A percentile compares a stretch with the other conserved stretches of the same genome.
These are phyloP conservation scores for Trachelus tabidus DNA, from an alignment of 2,888 invertebrate genomes.

Conservation along the genomic window DNA sequence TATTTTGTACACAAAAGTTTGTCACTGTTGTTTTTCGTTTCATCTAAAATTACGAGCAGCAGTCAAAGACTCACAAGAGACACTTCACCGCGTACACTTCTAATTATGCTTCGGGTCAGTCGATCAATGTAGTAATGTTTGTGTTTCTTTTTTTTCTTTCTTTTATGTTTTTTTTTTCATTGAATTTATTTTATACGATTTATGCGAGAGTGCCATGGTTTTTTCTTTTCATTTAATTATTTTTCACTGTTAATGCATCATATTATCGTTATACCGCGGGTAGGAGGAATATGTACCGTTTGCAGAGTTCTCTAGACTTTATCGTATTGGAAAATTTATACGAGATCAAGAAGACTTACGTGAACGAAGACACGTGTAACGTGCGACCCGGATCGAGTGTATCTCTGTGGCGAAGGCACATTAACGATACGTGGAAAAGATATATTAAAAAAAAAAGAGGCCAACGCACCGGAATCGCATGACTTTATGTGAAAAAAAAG, in stretches of 20 bases:
- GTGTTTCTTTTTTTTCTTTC: conserved; percentile 2
- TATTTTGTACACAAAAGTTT: background rate
- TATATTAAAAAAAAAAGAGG: background rate
- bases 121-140: background rate
- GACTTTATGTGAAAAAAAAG: background rate
- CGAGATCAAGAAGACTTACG: background rate
- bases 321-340: background rate
- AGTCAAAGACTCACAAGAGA: background rate
- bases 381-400: background rate
- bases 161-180: conserved; percentile 1
- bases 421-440: background rate
- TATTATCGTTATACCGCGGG: background rate
- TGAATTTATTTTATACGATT: conserved; percentile 17
- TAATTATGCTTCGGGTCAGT: background rate
- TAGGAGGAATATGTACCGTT: background rate
- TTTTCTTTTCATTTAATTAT: conserved; percentile 12
- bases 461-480: background rate
- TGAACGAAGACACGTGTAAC: background rate
- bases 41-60: background rate
- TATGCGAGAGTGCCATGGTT: conserved; percentile 6
- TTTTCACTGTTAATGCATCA: conserved; percentile 21
- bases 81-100: background rate
- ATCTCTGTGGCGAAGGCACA: background rate
- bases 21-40: background rate
- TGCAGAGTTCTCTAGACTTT: background rate